Evolutionary conservation across 2,888 invertebrate species (phyloP).

Genomic region (Galerucella pusilla): DNA sequence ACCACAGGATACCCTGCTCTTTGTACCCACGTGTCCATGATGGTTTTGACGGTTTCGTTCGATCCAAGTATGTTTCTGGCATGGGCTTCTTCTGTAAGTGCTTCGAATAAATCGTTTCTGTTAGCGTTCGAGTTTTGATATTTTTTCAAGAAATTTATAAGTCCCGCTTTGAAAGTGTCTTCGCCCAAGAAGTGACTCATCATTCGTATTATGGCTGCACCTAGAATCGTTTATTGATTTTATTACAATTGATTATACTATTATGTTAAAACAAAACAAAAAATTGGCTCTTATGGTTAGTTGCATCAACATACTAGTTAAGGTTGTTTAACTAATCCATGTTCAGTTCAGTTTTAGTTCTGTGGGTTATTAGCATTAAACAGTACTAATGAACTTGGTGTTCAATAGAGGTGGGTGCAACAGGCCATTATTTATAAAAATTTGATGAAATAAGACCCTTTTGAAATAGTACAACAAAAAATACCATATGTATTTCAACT

Average conservation of each 20-base stretch:
- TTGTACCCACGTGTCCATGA: slow-evolving; percentile 77
- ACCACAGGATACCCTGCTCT: slow-evolving; percentile 78
- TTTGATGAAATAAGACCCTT: too few species aligned
- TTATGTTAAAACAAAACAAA: too few species aligned
- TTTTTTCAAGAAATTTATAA: slow-evolving; percentile 67
- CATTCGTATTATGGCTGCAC: slow-evolving; percentile 79
- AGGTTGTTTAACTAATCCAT: too few species aligned
- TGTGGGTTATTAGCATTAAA: too few species aligned
- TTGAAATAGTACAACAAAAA: not conserved
- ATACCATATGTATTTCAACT: slow-evolving; percentile 2
- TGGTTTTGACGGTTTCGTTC: slow-evolving; percentile 67
- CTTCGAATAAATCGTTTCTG: slow-evolving; percentile 76
- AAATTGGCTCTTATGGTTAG: too few species aligned
- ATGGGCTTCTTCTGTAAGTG: slow-evolving; percentile 71
- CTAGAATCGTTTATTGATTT: slow-evolving; percentile 55
- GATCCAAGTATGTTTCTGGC: slow-evolving; percentile 58
- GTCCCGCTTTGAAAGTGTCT: slow-evolving; percentile 68
- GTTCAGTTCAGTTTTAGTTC: too few species aligned
- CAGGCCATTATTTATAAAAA: too few species aligned
- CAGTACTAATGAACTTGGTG: too few species aligned
- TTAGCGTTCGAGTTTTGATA: slow-evolving; percentile 72
- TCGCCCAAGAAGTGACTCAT: slow-evolving; percentile 77
- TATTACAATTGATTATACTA: not conserved
- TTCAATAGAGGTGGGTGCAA: too few species aligned
- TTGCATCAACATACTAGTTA: too few species aligned